A percentile compares a stretch with the other conserved stretches of the same genome.
Evolutionary conservation across 2,888 invertebrate genomes (phyloP).

Genomic region (Eupelmus urozonus): DNA sequence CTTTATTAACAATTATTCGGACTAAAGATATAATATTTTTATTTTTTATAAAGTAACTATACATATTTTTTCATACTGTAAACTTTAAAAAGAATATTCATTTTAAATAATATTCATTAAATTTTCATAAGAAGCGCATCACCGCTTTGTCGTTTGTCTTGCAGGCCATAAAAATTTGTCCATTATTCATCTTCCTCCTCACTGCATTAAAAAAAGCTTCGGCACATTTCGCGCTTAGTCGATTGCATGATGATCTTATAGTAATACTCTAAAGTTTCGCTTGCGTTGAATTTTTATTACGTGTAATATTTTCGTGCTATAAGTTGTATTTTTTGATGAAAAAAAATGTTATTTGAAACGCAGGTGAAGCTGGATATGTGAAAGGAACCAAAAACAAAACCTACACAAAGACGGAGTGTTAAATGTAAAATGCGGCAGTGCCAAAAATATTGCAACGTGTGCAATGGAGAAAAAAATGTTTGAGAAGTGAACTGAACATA

Average conservation of each 20-base stretch:
- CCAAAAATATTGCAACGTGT: conserved; percentile 23
- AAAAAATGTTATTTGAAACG: conserved; percentile 1
- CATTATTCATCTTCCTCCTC: not conserved
- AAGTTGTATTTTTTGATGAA: conserved; percentile 6
- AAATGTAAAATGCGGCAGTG: conserved; percentile 50
- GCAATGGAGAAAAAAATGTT: not conserved
- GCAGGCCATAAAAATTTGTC: conserved; percentile 30
- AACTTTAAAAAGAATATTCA: too few relatives aligned
- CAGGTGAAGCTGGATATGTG: not conserved
- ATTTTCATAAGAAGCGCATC: conserved; percentile 49
- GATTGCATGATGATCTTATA: conserved; percentile 25
- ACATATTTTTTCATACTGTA: too few relatives aligned
- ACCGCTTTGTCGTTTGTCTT: conserved; percentile 45
- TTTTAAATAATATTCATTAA: not conserved
- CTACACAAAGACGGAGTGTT: conserved; percentile 40
- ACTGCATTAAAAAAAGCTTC: conserved; percentile 17
- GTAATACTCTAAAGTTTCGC: conserved; percentile 27
- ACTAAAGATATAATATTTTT: too few relatives aligned
- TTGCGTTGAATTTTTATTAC: conserved; percentile 14
- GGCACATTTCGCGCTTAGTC: conserved; percentile 25
- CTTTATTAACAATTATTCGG: too few relatives aligned
- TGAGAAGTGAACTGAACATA: not conserved
- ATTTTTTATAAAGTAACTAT: too few relatives aligned
- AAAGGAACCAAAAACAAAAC: not conserved
- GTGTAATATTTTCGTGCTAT: conserved; percentile 15